These are phyloP conservation scores for Scytalopus superciliaris DNA, from an alignment of 2,113 vertebrate species.

Conservation along the genomic window DNA sequence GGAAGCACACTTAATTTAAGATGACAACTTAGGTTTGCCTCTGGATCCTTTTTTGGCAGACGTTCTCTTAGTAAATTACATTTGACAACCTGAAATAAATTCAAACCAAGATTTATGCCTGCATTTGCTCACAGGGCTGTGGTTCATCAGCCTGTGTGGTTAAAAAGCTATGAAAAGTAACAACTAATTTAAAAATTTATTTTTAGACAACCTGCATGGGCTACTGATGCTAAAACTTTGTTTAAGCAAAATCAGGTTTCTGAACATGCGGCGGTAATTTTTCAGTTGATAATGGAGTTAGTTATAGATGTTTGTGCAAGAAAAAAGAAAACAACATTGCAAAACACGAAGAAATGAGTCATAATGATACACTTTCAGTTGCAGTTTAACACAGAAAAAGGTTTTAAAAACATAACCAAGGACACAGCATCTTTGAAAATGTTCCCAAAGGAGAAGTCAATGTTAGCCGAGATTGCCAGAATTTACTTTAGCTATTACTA, in stretches of 20 bases:
- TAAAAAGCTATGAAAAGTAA: conserved; percentile 46
- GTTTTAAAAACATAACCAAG: conserved; percentile 70
- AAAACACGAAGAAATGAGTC: conserved; percentile 26
- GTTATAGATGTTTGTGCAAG: conserved; percentile 22
- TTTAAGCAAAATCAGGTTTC: not conserved
- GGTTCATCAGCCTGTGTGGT: conserved; percentile 24
- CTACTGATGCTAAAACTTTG: not conserved
- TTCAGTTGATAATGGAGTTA: conserved; percentile 23
- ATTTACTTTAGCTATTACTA: conserved; percentile 85
- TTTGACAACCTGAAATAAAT: conserved; percentile 74
- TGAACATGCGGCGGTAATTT: conserved; percentile 9
- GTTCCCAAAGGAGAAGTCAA: conserved; percentile 71
- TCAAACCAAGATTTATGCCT: conserved; percentile 61
- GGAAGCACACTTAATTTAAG: conserved; percentile 69
- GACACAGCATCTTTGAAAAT: conserved; percentile 70
- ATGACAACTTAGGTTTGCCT: conserved; percentile 65
- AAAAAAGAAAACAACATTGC: not conserved
- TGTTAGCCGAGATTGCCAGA: conserved; percentile 65
- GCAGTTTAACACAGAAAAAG: conserved; percentile 9
- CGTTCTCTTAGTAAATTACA: conserved; percentile 64
- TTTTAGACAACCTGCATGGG: not conserved
- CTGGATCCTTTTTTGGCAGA: conserved; percentile 62
- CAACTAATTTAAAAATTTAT: conserved; percentile 35
- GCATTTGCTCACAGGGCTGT: conserved; percentile 19
- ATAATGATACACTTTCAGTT: conserved; percentile 24